Evolutionary conservation across 2,113 vertebrate genomes (phyloP), one percentile per base, ranked within the genome.

Genomic region (Petromus typicus): DNA sequence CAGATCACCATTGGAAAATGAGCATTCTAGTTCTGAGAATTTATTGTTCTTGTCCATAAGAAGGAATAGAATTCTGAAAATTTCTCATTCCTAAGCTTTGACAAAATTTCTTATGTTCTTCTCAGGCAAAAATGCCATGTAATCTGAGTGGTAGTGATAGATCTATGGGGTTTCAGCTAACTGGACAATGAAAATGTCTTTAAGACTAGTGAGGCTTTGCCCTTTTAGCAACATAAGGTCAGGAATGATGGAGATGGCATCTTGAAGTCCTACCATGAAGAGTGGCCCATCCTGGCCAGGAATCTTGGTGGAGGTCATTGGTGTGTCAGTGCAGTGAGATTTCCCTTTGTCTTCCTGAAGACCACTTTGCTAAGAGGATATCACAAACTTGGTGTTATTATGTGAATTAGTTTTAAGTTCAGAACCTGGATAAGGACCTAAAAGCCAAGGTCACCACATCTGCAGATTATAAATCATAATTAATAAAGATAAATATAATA

Each of bases 401-500:
- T 91, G 22, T 78, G 69, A 94, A 90, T 63, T 37, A 57, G 9
- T 61, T 93, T 89, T 91, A 13, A 86, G 88, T 76, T 71, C 20
- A 54, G 73, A 63, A 79, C 48, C 37, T 61, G 11, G 30, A 84
- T 76, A 40, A 85, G 69, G 5, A 56, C 17, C 10, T 78, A 73
- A 57, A 45, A 86, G 66, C 22, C 20, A 88, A 43, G 14, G 1
- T 69, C 84, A 86, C 48, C 22, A 16, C 9, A 86, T 51, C 23
- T 54, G 27, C 63, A 82, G 54, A 69, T 59, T 54, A 95, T 1
- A 88, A 18, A 51, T 85, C 10, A 82, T 66, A 16, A 48, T 83
- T 89, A 32, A 40, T 94, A 11, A 59, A 92, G 95, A 73, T 82
- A 91, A 91, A 85, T 71, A 32, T 3, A 86, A 83, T 43, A 86